Percentiles rank a stretch among this genome's conserved stretches.
Conservation (phyloP, 2,888 invertebrate genomes). For the Pediacus dermestoides region DNA sequence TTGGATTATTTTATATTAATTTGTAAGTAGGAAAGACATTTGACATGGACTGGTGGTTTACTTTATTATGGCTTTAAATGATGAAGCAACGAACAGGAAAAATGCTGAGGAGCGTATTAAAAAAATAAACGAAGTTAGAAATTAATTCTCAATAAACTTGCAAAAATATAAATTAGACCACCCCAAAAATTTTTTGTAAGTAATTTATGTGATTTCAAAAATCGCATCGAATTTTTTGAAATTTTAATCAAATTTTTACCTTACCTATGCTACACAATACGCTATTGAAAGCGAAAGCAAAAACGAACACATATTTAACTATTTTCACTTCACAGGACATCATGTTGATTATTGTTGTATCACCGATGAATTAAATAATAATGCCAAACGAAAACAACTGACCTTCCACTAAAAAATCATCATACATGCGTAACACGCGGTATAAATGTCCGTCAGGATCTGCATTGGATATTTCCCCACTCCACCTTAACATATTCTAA, state of each 20-base stretch:
- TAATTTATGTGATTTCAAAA: no score
- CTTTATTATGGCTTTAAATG: constrained; percentile 8
- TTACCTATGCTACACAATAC: constrained; percentile 23
- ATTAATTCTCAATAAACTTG: no score
- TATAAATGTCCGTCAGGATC: constrained; percentile 19
- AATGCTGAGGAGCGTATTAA: no score
- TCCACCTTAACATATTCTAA: constrained; percentile 4
- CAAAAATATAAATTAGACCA: no score
- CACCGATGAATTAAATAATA: constrained; percentile 26
- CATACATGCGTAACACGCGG: constrained; percentile 42
- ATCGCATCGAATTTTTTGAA: no score
- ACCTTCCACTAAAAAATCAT: constrained; percentile 45
- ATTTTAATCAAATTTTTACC: no score
- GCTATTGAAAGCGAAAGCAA: constrained; percentile 17
- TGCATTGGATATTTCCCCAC: constrained; percentile 6
- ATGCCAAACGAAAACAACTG: constrained; percentile 35
- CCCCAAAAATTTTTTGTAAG: no score
- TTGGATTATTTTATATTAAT: constrained; percentile 9
- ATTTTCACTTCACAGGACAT: constrained; percentile 28
- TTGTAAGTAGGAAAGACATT: constrained; percentile 1
- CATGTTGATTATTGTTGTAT: constrained; percentile 23
- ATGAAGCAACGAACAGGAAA: neutral
- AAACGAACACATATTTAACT: constrained; percentile 19
- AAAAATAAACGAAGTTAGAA: no score
- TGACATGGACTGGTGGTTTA: constrained; percentile 13